A percentile compares a stretch with the other conserved stretches of the same genome.
These are phyloP conservation scores for Chamaea fasciata DNA, from an alignment of 2,113 vertebrate species.

Conservation along the genomic window DNA sequence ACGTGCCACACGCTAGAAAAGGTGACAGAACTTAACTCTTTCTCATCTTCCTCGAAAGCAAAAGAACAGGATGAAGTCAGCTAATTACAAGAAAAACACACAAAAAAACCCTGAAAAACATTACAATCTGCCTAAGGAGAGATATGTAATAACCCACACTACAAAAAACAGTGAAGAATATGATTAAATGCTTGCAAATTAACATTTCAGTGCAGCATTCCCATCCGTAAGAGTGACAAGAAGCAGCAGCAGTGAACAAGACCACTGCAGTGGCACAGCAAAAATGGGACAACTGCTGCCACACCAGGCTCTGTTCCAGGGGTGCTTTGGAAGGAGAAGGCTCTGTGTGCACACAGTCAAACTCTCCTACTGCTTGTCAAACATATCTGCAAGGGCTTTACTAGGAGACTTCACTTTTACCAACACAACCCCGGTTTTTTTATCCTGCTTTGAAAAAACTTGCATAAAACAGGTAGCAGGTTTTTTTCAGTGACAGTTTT, in stretches of 20 bases:
- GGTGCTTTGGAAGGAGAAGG: not conserved
- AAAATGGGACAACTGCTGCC: not conserved
- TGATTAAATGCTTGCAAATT: not conserved
- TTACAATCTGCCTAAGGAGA: not conserved
- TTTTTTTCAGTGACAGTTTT: not conserved
- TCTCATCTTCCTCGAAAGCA: not conserved
- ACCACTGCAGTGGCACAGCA: not conserved
- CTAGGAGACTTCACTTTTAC: not conserved
- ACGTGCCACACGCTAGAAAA: not conserved
- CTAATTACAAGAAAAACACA: not conserved
- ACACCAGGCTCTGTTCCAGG: not conserved
- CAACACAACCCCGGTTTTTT: not conserved
- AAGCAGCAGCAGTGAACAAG: not conserved
- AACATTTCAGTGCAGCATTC: not conserved
- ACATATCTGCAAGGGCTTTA: not conserved
- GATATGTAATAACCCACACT: not conserved
- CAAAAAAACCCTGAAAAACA: not conserved
- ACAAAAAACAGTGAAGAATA: not conserved
- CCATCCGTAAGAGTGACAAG: not conserved
- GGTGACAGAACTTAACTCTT: conserved; percentile 3
- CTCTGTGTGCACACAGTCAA: not conserved
- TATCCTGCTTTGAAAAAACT: not conserved
- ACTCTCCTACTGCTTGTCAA: not conserved
- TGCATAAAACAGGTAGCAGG: not conserved
- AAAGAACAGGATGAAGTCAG: not conserved